A percentile compares a stretch with the other conserved stretches of the same genome.
These are phyloP conservation scores for Carposina sasakii DNA, from an alignment of 1,140 invertebrate genomes.

Conservation along the genomic window DNA sequence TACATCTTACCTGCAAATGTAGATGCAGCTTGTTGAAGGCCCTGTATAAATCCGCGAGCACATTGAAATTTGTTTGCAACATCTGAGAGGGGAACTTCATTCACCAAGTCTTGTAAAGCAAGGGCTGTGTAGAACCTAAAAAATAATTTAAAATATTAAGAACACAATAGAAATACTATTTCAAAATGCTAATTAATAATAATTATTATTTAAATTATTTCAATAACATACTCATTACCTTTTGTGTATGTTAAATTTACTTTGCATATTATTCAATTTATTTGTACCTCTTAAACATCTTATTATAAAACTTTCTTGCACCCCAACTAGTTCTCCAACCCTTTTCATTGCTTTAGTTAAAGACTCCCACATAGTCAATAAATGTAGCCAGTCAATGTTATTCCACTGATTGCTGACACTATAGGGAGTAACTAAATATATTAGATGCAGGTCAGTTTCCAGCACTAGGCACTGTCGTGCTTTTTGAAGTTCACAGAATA, in stretches of 20 bases:
- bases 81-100: conserved; percentile 86
- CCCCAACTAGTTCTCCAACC: conserved; percentile 93
- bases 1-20: conserved; percentile 89
- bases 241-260: conserved; percentile 70
- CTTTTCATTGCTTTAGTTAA: conserved; percentile 85
- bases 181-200: background rate
- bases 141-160: conserved; percentile 15
- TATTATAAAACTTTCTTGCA: conserved; percentile 91
- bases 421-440: conserved; percentile 94
- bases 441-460: conserved; percentile 95
- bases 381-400: conserved; percentile 91
- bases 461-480: conserved; percentile 92
- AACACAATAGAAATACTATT: conserved; percentile 9
- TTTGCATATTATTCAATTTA: conserved; percentile 72
- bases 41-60: conserved; percentile 90
- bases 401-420: conserved; percentile 84
- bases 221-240: conserved; percentile 50
- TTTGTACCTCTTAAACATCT: conserved; percentile 82
- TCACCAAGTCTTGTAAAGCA: conserved; percentile 93
- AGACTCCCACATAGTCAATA: conserved; percentile 88
- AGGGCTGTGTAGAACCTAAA: conserved; percentile 92
- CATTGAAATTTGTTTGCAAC: conserved; percentile 90
- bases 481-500: conserved; percentile 93
- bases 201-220: conserved; percentile 9
- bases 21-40: conserved; percentile 94